A percentile compares a stretch with the other conserved stretches of the same genome.
Conservation (phyloP, 2,113 vertebrate genomes). For the Hypanus sabinus region DNA sequence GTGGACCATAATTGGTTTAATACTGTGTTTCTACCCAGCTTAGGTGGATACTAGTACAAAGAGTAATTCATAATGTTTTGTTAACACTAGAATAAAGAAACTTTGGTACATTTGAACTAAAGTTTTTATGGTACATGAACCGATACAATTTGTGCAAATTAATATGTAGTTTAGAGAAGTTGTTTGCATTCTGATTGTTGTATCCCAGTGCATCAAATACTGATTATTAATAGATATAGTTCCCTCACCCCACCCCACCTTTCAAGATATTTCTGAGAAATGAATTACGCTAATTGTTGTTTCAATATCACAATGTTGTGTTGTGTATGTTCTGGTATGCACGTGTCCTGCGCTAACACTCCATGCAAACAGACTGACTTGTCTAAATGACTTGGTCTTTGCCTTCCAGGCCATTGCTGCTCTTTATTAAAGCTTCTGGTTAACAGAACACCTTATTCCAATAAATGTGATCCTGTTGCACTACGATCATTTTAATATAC, state of each 20-base stretch:
- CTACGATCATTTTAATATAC: neutral
- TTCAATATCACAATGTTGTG: slow-evolving; percentile 31
- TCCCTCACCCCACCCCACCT: neutral
- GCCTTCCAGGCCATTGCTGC: slow-evolving; percentile 22
- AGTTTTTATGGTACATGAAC: neutral
- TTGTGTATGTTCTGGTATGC: slow-evolving; percentile 29
- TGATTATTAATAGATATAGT: neutral
- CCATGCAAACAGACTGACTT: slow-evolving; percentile 29
- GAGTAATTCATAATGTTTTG: neutral
- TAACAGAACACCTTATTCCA: slow-evolving; percentile 30
- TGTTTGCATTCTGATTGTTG: neutral
- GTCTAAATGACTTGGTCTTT: slow-evolving; percentile 9
- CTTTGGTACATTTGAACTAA: neutral
- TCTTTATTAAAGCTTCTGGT: slow-evolving; percentile 20
- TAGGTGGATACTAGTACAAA: neutral
- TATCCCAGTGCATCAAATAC: neutral
- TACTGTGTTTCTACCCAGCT: neutral
- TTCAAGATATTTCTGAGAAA: neutral
- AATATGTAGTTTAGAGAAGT: neutral
- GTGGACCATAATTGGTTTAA: neutral
- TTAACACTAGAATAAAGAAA: neutral
- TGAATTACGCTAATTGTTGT: slow-evolving; percentile 1
- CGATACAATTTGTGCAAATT: neutral
- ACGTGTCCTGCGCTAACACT: slow-evolving; percentile 35
- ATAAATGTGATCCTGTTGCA: slow-evolving; percentile 22